Base-by-base conservation (phyloP, 37 sponge, comb jelly and placozoan genomes). In the Oscarella lobularis region DNA sequence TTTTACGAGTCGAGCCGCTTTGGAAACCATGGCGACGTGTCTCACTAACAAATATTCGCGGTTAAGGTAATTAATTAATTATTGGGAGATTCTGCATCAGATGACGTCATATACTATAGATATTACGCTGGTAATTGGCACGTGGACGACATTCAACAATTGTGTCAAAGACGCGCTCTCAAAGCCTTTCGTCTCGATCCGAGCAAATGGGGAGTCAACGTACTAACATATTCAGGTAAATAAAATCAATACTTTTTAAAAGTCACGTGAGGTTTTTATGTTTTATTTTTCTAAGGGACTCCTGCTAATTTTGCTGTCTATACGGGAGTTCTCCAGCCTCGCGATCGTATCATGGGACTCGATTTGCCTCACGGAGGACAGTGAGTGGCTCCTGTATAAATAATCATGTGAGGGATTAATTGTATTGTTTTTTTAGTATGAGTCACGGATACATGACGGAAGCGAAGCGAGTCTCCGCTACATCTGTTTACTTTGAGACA, bases 241-340 rank as follows among this genome's bases (percentile, higher is more conserved):
- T n/a, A n/a, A n/a, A n/a, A n/a, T n/a, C n/a, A n/a, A n/a, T n/a
- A n/a, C n/a, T n/a, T n/a, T n/a, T n/a, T n/a, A n/a, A n/a, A n/a
- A n/a, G n/a, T n/a, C n/a, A n/a, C n/a, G n/a, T n/a, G n/a, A n/a
- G n/a, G n/a, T n/a, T n/a, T n/a, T n/a, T n/a, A n/a, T n/a, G n/a
- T n/a, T 3, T 41, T 41, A n/a, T n/a, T n/a, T n/a, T 35, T 67
- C 0, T 38, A 67, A 92, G 96, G 99, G 34, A 94, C 99, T 38
- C 99, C 99, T 32, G 99, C 92, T 38, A 98, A 98, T 82, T 91
- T 98, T 86, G 95, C 87, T 9, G 95, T 88, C 9, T 98, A 98
- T 86, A 98, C 99, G 9, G 99, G 75, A 40, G 81, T 98, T 5
- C 71, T 98, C 72, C 81, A 88, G 35, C 99, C 99, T 20, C 99